These are phyloP conservation scores for Hypotaenidia philippensis DNA, from an alignment of 2,797 vertebrate species.

Conservation along the genomic window DNA sequence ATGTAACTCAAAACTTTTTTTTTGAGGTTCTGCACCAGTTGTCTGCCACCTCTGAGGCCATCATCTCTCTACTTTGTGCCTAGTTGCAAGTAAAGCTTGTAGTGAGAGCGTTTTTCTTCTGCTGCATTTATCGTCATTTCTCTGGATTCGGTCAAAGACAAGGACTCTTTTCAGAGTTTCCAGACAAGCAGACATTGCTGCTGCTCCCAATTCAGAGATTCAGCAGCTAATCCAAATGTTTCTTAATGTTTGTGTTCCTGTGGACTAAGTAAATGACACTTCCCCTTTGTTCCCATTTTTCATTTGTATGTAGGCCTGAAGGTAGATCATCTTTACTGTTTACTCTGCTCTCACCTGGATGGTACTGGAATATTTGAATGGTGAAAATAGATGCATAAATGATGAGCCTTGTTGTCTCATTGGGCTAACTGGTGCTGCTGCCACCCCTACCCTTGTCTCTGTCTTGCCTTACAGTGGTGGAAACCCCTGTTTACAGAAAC, in stretches of 20 bases:
- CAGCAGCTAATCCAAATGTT: constrained; percentile 56
- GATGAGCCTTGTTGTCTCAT: background rate
- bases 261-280: constrained; percentile 56
- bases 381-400: background rate
- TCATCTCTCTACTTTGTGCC: background rate
- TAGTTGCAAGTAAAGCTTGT: background rate
- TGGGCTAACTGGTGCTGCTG: constrained; percentile 16
- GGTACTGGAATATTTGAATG: background rate
- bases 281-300: constrained; percentile 36
- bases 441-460: background rate
- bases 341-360: constrained; percentile 20
- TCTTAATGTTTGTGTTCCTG: constrained; percentile 59
- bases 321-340: background rate
- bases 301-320: constrained; percentile 6
- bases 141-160: constrained; percentile 34
- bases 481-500: background rate
- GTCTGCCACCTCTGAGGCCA: background rate
- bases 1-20: background rate
- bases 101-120: background rate
- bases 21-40: background rate
- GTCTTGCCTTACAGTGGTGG: background rate
- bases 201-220: constrained; percentile 47
- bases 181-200: constrained; percentile 55
- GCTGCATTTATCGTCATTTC: constrained; percentile 17
- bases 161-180: constrained; percentile 60